A percentile compares a stretch with the other conserved stretches of the same genome.
These are phyloP conservation scores for Telenomus remus DNA, from an alignment of 1,140 invertebrate genomes.

Conservation along the genomic window DNA sequence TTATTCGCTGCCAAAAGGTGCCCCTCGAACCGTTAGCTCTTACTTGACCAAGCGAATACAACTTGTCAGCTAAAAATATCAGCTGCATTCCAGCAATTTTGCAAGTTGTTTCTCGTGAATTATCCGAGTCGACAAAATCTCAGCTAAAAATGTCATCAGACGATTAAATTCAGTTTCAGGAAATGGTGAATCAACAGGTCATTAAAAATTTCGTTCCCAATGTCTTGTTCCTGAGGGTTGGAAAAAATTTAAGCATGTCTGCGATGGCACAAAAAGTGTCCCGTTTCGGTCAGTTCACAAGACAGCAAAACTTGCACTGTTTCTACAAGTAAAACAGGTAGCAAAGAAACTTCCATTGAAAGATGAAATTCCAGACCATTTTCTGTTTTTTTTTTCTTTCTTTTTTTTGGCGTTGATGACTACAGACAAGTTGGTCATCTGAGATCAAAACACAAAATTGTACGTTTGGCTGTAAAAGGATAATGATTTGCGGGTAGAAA, in stretches of 20 bases:
- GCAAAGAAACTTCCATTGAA: too few species aligned
- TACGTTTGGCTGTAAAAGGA: too few species aligned
- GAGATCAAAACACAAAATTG: too few species aligned
- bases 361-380: too few species aligned
- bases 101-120: too few species aligned
- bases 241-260: too few species aligned
- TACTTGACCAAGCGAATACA: background rate
- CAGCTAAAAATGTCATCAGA: background rate
- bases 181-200: too few species aligned
- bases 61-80: slow-evolving; percentile 11
- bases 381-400: too few species aligned
- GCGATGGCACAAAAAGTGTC: slow-evolving; percentile 9
- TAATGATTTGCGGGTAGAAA: background rate
- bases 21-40: background rate
- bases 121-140: too few species aligned
- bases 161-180: too few species aligned
- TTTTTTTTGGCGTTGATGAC: background rate
- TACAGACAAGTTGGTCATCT: background rate
- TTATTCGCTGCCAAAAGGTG: background rate
- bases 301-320: slow-evolving; percentile 7
- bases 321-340: slow-evolving; percentile 2
- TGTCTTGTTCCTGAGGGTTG: too few species aligned
- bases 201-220: too few species aligned
- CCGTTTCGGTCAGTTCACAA: slow-evolving; percentile 13
- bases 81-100: background rate